These are phyloP conservation scores for Serripes groenlandicus DNA, from an alignment of 2,888 invertebrate species.

Conservation along the genomic window DNA sequence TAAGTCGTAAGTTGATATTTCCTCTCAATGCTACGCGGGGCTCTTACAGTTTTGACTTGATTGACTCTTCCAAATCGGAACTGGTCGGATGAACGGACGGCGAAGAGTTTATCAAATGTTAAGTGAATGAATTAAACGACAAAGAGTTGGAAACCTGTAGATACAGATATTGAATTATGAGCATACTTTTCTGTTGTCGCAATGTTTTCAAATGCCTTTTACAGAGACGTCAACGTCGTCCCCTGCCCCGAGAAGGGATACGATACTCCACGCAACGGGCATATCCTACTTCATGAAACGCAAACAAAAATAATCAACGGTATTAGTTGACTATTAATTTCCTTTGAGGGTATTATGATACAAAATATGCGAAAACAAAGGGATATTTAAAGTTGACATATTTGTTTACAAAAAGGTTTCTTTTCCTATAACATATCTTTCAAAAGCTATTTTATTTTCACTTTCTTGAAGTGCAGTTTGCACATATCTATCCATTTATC, in stretches of 20 bases:
- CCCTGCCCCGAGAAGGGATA: too few species aligned
- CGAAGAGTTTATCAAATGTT: too few species aligned
- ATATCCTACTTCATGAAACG: constrained; percentile 6
- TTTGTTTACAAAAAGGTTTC: constrained; percentile 53
- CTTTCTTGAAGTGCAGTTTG: constrained; percentile 36
- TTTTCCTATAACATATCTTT: constrained; percentile 64
- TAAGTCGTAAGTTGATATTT: constrained; percentile 18
- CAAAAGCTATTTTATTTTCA: constrained; percentile 66
- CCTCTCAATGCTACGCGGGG: background rate
- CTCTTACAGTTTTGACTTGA: too few species aligned
- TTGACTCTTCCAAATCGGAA: too few species aligned
- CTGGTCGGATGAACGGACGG: too few species aligned
- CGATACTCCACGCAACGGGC: constrained; percentile 1
- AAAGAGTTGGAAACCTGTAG: too few species aligned
- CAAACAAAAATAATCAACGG: constrained; percentile 52
- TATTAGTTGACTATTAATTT: constrained; percentile 59
- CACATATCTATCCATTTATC: constrained; percentile 18
- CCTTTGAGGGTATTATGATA: constrained; percentile 54
- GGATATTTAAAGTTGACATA: constrained; percentile 58
- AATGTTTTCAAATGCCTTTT: too few species aligned
- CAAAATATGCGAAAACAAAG: constrained; percentile 34
- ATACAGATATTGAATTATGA: too few species aligned
- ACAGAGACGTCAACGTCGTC: too few species aligned
- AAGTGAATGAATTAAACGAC: too few species aligned
- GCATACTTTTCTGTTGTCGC: too few species aligned